phyloP scores from a whole-genome alignment of 1,140 invertebrate species.

The Sycophaga agraensis region DNA sequence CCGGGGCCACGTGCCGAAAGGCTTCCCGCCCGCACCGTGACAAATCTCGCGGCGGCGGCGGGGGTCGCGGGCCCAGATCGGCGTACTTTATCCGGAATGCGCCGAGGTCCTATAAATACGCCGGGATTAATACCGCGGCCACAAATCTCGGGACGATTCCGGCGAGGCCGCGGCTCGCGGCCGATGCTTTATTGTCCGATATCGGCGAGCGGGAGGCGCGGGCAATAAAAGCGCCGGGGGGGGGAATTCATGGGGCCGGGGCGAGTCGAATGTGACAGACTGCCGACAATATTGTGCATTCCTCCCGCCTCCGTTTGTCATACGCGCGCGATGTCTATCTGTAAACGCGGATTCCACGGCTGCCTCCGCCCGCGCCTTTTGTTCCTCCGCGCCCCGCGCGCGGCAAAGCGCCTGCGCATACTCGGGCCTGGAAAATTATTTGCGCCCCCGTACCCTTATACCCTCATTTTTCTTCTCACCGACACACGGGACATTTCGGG shows the following conservation, averaged over 20 bases:
- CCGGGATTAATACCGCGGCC: constrained; percentile 49
- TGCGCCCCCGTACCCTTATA: neutral
- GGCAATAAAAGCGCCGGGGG: constrained; percentile 35
- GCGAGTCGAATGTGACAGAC: constrained; percentile 45
- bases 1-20: too few relatives aligned
- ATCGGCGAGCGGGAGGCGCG: neutral
- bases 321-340: constrained; percentile 12
- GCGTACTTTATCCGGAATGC: too few relatives aligned
- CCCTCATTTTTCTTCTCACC: neutral
- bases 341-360: constrained; percentile 9
- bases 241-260: constrained; percentile 39
- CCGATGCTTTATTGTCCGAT: constrained; percentile 24
- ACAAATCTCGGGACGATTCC: constrained; percentile 16
- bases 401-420: too few relatives aligned
- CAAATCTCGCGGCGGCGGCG: too few relatives aligned
- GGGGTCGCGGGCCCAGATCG: too few relatives aligned
- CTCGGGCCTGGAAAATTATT: too few relatives aligned
- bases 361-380: neutral
- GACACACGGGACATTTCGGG: neutral
- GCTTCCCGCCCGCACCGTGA: too few relatives aligned
- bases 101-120: too few relatives aligned
- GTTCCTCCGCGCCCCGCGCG: neutral
- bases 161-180: neutral
- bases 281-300: constrained; percentile 42
- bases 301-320: constrained; percentile 34